Evolutionary conservation across 2,797 vertebrate species (phyloP).

Genomic region (Margarornis squamiger): DNA sequence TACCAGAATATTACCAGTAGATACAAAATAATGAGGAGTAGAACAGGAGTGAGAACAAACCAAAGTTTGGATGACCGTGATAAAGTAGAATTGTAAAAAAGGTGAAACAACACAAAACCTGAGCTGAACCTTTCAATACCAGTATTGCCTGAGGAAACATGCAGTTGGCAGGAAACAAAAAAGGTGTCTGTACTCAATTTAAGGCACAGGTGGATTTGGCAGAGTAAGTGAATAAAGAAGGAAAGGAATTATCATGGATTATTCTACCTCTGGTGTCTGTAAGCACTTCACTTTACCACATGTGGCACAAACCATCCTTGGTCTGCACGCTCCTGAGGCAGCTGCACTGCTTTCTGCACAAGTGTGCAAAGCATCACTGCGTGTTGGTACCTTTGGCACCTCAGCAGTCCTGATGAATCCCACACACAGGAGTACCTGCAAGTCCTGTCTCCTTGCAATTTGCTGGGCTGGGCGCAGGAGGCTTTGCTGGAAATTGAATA

Average conservation of each 20-base stretch:
- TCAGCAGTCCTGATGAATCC: background rate
- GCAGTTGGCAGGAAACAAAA: background rate
- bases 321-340: background rate
- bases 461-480: background rate
- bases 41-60: background rate
- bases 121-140: background rate
- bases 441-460: background rate
- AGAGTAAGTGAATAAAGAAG: background rate
- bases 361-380: background rate
- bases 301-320: background rate
- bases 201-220: background rate
- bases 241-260: background rate
- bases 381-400: background rate
- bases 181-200: background rate
- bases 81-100: background rate
- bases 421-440: accelerated
- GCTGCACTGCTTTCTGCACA: background rate
- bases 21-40: background rate
- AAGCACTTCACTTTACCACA: background rate
- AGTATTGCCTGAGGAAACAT: background rate
- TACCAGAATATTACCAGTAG: background rate
- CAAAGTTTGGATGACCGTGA: background rate
- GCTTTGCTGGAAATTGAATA: background rate
- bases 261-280: background rate
- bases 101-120: background rate